A percentile compares a stretch with the other conserved stretches of the same genome.
Conservation (phyloP, 2,797 vertebrate genomes). For the Pelodytes ibericus region DNA sequence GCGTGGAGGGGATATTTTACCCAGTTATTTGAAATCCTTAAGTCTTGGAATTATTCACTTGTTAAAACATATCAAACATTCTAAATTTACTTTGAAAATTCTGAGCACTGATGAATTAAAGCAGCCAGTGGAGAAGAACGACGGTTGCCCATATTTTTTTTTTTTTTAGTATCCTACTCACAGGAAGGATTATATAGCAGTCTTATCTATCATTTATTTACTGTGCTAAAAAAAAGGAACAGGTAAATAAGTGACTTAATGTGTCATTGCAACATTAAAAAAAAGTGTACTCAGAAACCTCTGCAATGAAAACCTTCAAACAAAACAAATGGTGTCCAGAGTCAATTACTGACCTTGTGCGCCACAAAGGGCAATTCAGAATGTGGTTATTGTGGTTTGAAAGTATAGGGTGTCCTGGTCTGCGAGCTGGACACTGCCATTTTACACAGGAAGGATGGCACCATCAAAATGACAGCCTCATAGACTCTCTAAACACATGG, state of each 20-base stretch:
- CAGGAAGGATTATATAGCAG: conserved; percentile 4
- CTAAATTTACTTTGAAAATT: not conserved
- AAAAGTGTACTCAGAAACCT: conserved; percentile 46
- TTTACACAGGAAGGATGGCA: conserved; percentile 82
- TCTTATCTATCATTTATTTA: conserved; percentile 40
- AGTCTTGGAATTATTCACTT: conserved; percentile 39
- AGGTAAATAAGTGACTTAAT: conserved; percentile 45
- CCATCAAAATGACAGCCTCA: conserved; percentile 73
- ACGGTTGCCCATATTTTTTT: conserved; percentile 21
- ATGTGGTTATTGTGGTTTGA: conserved; percentile 76
- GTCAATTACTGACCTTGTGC: conserved; percentile 60
- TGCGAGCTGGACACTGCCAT: conserved; percentile 72
- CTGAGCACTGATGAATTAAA: not conserved
- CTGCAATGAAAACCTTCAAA: conserved; percentile 47
- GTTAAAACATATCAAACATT: conserved; percentile 16
- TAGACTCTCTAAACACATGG: conserved; percentile 63
- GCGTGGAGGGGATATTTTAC: conserved; percentile 26
- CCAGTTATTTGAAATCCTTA: conserved; percentile 39
- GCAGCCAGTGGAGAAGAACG: conserved; percentile 4
- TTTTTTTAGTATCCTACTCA: conserved; percentile 17
- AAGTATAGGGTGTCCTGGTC: conserved; percentile 74
- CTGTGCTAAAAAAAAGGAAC: conserved; percentile 19
- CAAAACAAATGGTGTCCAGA: conserved; percentile 55
- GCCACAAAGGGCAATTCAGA: conserved; percentile 77
- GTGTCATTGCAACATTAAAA: conserved; percentile 33